These are phyloP conservation scores for Grammomys dolichurus DNA, from an alignment of 2,113 vertebrate genomes.

Conservation along the genomic window DNA sequence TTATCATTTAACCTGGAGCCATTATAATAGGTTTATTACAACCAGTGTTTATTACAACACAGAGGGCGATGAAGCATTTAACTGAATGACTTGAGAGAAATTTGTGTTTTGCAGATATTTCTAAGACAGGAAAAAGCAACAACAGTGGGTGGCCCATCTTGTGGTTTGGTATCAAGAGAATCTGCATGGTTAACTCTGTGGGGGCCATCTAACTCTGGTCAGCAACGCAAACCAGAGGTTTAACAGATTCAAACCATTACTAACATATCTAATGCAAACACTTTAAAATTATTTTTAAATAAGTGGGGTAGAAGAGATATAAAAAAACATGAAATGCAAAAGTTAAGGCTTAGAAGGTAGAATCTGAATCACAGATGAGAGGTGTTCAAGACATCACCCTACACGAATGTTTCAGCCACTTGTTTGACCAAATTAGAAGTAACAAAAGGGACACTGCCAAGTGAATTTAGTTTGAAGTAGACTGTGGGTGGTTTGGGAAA, in stretches of 20 bases:
- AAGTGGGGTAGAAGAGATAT: slow-evolving; percentile 47
- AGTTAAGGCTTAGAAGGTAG: slow-evolving; percentile 40
- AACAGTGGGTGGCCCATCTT: background rate
- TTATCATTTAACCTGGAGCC: slow-evolving; percentile 65
- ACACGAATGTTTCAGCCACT: slow-evolving; percentile 54
- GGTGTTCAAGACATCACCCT: slow-evolving; percentile 15
- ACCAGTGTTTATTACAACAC: slow-evolving; percentile 55
- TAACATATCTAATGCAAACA: slow-evolving; percentile 42
- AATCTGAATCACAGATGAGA: slow-evolving; percentile 56
- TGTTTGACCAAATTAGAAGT: slow-evolving; percentile 59
- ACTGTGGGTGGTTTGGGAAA: slow-evolving; percentile 2
- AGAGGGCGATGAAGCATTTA: slow-evolving; percentile 71
- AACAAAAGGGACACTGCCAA: slow-evolving; percentile 80
- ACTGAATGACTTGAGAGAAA: slow-evolving; percentile 68
- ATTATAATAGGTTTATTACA: slow-evolving; percentile 64
- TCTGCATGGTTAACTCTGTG: slow-evolving; percentile 54
- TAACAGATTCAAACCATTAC: slow-evolving; percentile 50
- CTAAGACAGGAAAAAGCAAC: slow-evolving; percentile 55
- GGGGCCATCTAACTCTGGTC: slow-evolving; percentile 70
- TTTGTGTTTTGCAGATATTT: slow-evolving; percentile 34
- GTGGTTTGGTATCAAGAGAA: slow-evolving; percentile 52
- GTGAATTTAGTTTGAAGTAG: slow-evolving; percentile 41
- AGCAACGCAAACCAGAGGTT: slow-evolving; percentile 65
- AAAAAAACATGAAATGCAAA: slow-evolving; percentile 64
- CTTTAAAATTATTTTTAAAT: slow-evolving; percentile 62